Evolutionary conservation across 2,113 vertebrate species (phyloP).

Genomic region (Ptyas mucosa): DNA sequence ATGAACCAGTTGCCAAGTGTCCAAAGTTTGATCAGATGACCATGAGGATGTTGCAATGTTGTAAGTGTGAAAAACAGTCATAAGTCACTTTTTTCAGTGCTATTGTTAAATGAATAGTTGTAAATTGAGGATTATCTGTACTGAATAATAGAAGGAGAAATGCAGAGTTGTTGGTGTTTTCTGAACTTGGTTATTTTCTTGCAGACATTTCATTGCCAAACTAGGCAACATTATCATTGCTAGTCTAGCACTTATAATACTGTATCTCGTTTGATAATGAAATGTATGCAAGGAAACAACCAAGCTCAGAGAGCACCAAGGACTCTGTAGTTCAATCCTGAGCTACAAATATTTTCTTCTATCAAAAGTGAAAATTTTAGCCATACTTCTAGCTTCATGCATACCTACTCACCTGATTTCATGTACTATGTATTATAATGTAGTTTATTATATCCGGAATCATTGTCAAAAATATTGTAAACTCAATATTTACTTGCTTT

Average conservation of each 20-base stretch:
- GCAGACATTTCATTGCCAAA: not conserved
- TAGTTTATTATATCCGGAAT: not conserved
- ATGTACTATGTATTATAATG: not conserved
- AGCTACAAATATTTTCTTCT: not conserved
- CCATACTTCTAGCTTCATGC: not conserved
- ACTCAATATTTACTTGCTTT: not conserved
- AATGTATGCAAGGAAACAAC: not conserved
- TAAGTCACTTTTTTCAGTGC: not conserved
- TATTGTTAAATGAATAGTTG: not conserved
- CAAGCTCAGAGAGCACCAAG: not conserved
- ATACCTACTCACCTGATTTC: not conserved
- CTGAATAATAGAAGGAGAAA: not conserved
- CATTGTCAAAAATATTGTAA: constrained; percentile 3
- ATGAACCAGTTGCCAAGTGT: not conserved
- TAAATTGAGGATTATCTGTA: not conserved
- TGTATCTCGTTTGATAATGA: not conserved
- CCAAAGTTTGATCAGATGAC: not conserved
- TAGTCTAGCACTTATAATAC: not conserved
- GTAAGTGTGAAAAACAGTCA: not conserved
- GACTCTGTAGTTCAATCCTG: not conserved
- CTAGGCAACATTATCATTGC: not conserved
- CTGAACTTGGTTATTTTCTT: not conserved
- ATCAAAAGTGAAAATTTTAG: not conserved
- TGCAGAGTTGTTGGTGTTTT: not conserved
- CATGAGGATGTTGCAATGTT: not conserved